These are phyloP conservation scores for Acanthoscelides obtectus DNA, from an alignment of 2,888 invertebrate genomes.

Conservation along the genomic window DNA sequence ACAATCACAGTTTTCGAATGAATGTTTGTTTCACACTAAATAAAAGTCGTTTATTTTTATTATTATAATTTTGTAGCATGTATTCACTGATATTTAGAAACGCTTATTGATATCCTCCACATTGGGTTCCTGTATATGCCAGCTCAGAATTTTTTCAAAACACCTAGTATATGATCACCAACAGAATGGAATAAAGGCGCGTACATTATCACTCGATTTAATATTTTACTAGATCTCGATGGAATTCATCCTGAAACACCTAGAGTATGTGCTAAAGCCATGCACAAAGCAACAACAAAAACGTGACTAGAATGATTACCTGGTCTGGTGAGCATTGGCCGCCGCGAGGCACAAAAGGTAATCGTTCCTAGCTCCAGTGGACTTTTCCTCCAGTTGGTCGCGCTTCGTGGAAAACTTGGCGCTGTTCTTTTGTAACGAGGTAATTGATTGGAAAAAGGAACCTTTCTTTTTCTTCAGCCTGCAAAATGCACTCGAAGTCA, in stretches of 20 bases:
- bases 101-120: too few relatives aligned
- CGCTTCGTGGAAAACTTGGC: conserved; percentile 91
- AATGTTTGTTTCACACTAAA: too few relatives aligned
- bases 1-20: too few relatives aligned
- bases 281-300: not conserved
- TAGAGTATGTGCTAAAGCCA: not conserved
- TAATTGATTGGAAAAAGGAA: conserved; percentile 92
- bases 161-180: too few relatives aligned
- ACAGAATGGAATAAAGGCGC: too few relatives aligned
- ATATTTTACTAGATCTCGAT: not conserved
- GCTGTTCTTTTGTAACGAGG: conserved; percentile 93
- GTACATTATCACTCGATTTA: not conserved
- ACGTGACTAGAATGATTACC: conserved; percentile 13
- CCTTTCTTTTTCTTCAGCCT: conserved; percentile 94
- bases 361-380: conserved; percentile 90
- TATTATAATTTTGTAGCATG: too few relatives aligned
- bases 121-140: too few relatives aligned
- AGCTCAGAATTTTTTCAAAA: too few relatives aligned
- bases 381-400: conserved; percentile 89
- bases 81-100: too few relatives aligned
- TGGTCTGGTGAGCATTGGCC: conserved; percentile 84
- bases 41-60: too few relatives aligned
- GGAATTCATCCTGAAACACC: not conserved
- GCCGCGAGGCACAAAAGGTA: conserved; percentile 87
- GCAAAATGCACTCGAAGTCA: conserved; percentile 26